Percentiles rank a stretch among this genome's conserved stretches.
These are phyloP conservation scores for Meloidogyne hapla DNA, from an alignment of 1,140 invertebrate genomes.

Conservation along the genomic window DNA sequence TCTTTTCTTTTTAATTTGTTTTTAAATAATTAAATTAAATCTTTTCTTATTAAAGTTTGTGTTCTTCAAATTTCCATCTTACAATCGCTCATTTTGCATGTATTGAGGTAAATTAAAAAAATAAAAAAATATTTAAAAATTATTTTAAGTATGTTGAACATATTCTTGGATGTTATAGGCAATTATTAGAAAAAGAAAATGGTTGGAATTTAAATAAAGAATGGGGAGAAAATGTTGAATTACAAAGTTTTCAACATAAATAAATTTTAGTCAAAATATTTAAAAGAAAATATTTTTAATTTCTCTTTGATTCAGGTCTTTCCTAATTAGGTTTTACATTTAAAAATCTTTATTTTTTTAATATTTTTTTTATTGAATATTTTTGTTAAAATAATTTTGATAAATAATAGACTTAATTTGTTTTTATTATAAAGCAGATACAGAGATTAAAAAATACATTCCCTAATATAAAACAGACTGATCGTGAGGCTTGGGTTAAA, in stretches of 20 bases:
- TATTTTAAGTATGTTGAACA: conserved; percentile 20
- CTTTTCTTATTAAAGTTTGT: too few relatives aligned
- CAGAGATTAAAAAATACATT: too few relatives aligned
- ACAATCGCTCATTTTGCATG: conserved; percentile 21
- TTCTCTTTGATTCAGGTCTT: too few relatives aligned
- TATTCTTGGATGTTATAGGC: conserved; percentile 21
- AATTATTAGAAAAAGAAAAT: conserved; percentile 11
- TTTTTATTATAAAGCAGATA: too few relatives aligned
- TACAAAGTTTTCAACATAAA: neutral
- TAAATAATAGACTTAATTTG: too few relatives aligned
- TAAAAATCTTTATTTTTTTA: neutral
- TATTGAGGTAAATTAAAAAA: neutral
- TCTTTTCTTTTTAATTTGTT: conserved; percentile 4
- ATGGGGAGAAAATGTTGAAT: neutral
- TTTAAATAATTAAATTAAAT: conserved; percentile 7
- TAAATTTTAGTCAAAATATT: neutral
- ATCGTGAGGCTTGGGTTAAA: too few relatives aligned
- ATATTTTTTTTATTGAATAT: too few relatives aligned
- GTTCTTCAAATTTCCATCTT: conserved; percentile 25
- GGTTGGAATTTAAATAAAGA: neutral
- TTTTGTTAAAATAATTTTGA: too few relatives aligned
- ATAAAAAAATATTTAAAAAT: neutral
- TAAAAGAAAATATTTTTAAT: too few relatives aligned
- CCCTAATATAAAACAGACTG: too few relatives aligned
- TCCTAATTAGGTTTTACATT: neutral